phyloP scores from a whole-genome alignment of 2,888 invertebrate genomes.

The Deilephila elpenor region DNA sequence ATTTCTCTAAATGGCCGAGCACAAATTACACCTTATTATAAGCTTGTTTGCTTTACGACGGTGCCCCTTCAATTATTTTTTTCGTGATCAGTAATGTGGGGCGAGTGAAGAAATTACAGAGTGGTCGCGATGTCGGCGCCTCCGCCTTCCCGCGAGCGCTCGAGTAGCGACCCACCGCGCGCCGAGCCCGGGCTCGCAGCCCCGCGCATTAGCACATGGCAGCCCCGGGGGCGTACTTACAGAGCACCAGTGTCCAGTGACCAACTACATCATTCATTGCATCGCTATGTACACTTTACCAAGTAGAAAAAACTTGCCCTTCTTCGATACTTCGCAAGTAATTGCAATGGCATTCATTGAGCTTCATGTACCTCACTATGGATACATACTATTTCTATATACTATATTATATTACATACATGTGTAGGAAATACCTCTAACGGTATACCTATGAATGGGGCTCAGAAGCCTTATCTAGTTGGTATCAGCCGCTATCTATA shows the following conservation, averaged over 20 bases:
- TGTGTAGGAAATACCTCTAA: no score
- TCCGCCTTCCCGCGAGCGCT: conserved; percentile 59
- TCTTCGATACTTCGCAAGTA: no score
- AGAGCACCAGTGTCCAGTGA: conserved; percentile 31
- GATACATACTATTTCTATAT: no score
- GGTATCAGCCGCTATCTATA: background rate
- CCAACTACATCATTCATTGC: conserved; percentile 27
- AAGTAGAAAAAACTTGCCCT: no score
- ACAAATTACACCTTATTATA: conserved; percentile 85
- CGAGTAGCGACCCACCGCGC: conserved; percentile 48
- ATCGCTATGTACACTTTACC: background rate
- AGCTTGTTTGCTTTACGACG: conserved; percentile 85
- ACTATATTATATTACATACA: no score
- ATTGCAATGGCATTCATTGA: no score
- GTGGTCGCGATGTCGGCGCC: conserved; percentile 75
- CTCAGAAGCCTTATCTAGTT: no score
- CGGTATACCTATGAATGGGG: no score
- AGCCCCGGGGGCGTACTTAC: conserved; percentile 36
- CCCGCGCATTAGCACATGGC: conserved; percentile 52
- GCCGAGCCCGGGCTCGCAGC: conserved; percentile 32
- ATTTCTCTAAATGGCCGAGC: conserved; percentile 84
- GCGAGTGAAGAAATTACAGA: conserved; percentile 82
- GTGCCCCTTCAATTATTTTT: conserved; percentile 84
- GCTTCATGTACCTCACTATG: no score
- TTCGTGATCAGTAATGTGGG: conserved; percentile 82